These are phyloP conservation scores for Fragum whitleyi DNA, from an alignment of 2,888 invertebrate genomes.

Conservation along the genomic window DNA sequence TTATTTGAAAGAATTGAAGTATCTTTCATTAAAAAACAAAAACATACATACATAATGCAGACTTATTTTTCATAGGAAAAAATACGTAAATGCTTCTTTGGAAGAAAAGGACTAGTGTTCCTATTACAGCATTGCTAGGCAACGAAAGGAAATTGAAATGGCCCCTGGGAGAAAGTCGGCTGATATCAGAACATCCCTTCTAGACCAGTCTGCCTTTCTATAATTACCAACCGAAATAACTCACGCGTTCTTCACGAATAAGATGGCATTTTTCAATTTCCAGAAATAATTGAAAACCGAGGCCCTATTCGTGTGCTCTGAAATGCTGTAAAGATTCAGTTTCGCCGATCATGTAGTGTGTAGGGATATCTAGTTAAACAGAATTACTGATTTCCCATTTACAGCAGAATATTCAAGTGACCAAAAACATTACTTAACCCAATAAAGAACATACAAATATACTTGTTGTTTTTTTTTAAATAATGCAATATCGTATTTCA, in stretches of 20 bases:
- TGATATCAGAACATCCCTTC: constrained; percentile 43
- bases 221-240: constrained; percentile 61
- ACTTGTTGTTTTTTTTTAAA: too few relatives aligned
- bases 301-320: constrained; percentile 36
- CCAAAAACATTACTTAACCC: too few relatives aligned
- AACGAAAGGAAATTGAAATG: constrained; percentile 41
- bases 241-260: constrained; percentile 54
- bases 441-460: too few relatives aligned
- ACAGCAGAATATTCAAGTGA: too few relatives aligned
- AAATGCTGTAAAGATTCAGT: background rate
- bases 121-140: constrained; percentile 1
- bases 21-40: too few relatives aligned
- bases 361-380: too few relatives aligned
- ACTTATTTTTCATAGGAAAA: too few relatives aligned
- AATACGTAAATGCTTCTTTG: background rate
- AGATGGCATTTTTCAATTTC: constrained; percentile 65
- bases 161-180: constrained; percentile 33
- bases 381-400: too few relatives aligned
- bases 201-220: constrained; percentile 45
- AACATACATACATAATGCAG: too few relatives aligned
- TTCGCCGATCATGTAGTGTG: too few relatives aligned
- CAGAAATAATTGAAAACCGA: constrained; percentile 65
- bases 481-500: too few relatives aligned
- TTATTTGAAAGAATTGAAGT: too few relatives aligned
- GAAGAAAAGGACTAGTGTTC: background rate